Conservation (phyloP, 2,888 invertebrate species). For the Laothoe populi region DNA sequence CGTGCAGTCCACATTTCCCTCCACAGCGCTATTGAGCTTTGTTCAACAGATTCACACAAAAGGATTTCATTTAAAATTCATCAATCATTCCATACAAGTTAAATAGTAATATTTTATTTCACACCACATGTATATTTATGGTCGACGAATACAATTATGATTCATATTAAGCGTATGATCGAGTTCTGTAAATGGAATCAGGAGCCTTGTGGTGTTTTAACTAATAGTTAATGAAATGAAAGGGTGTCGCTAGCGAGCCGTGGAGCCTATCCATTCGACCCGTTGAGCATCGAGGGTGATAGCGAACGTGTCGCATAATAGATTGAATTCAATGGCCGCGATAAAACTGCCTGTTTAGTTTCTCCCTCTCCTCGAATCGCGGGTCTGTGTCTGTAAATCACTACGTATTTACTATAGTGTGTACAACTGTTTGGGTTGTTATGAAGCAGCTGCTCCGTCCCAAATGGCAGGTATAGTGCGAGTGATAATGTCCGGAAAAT, state of each 20-base stretch:
- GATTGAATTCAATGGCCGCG: constrained; percentile 43
- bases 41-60: constrained; percentile 8
- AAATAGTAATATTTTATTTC: constrained; percentile 20
- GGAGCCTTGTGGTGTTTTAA: constrained; percentile 9
- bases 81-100: constrained; percentile 20
- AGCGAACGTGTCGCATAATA: constrained; percentile 35
- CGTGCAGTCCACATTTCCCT: neutral
- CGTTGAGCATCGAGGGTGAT: constrained; percentile 40
- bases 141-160: constrained; percentile 15
- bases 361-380: neutral
- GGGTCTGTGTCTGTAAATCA: constrained; percentile 11
- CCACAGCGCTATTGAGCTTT: neutral
- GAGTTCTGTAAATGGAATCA: constrained; percentile 4
- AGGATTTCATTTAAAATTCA: constrained; percentile 21
- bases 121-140: constrained; percentile 15
- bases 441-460: neutral
- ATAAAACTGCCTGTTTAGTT: constrained; percentile 28
- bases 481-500: neutral
- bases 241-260: constrained; percentile 48
- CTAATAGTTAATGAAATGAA: constrained; percentile 49
- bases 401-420: neutral
- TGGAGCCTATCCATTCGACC: constrained; percentile 38
- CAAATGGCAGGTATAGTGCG: neutral
- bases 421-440: neutral
- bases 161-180: constrained; percentile 5